Conservation (phyloP, 2,888 invertebrate species). For the Norana najaformis region DNA sequence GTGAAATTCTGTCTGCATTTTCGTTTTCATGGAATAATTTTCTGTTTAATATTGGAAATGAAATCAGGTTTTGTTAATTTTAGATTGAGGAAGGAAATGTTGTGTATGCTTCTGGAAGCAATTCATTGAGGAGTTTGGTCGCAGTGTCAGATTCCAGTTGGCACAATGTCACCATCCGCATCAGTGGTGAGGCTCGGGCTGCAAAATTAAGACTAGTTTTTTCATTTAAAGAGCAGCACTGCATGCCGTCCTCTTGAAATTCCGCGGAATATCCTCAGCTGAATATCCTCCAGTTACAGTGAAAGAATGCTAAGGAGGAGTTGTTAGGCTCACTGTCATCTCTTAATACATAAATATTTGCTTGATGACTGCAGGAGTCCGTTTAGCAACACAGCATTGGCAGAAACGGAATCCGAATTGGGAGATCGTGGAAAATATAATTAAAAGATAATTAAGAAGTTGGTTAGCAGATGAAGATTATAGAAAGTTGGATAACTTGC, state of each 20-base stretch:
- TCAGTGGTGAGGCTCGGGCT: slow-evolving; percentile 43
- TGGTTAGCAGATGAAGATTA: background rate
- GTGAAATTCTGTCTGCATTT: background rate
- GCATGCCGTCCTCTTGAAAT: background rate
- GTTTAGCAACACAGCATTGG: background rate
- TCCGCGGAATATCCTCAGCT: background rate
- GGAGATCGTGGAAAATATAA: background rate
- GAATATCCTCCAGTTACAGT: background rate
- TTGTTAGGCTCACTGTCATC: background rate
- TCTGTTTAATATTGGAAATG: background rate
- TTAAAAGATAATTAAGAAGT: background rate
- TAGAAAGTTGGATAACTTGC: background rate
- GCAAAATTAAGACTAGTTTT: background rate
- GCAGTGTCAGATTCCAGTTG: slow-evolving; percentile 78
- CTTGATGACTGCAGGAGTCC: background rate
- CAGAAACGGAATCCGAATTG: background rate
- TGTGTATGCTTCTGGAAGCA: background rate
- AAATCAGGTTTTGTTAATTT: background rate
- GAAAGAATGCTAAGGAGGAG: background rate
- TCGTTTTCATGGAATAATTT: background rate
- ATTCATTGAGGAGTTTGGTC: slow-evolving; percentile 15
- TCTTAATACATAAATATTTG: background rate
- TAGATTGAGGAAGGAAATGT: slow-evolving; percentile 33
- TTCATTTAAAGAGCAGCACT: no score
- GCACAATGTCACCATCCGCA: slow-evolving; percentile 79